A percentile compares a stretch with the other conserved stretches of the same genome.
Conservation (phyloP, 1,140 invertebrate genomes). For the Ladona fulva region DNA sequence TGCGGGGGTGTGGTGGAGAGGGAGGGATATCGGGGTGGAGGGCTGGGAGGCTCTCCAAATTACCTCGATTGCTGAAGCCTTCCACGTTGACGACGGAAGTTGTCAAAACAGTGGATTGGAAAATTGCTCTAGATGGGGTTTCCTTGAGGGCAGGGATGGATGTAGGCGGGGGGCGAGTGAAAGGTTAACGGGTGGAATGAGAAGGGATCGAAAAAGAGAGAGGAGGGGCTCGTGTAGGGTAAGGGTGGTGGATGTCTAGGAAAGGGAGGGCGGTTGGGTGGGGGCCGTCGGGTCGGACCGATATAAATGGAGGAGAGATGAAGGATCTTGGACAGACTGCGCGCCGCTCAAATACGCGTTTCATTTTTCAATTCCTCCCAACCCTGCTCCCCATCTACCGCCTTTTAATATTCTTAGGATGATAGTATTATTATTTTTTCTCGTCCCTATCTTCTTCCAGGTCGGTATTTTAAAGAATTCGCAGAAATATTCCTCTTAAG, state of each 20-base stretch:
- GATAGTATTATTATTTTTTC: no score
- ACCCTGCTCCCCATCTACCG: not conserved
- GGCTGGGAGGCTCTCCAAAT: not conserved
- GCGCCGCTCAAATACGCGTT: not conserved
- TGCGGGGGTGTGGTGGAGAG: not conserved
- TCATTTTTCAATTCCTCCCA: slow-evolving; percentile 4
- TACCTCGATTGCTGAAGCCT: slow-evolving; percentile 3
- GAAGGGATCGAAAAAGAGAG: not conserved
- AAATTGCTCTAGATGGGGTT: slow-evolving; percentile 9
- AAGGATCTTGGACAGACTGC: not conserved
- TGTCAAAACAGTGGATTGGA: slow-evolving; percentile 9
- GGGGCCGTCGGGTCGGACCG: not conserved
- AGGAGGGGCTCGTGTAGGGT: not conserved
- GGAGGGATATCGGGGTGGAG: not conserved
- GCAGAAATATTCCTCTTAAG: no score
- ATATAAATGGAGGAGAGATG: not conserved
- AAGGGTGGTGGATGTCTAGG: not conserved
- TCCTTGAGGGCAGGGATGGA: not conserved
- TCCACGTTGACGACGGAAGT: slow-evolving; percentile 6
- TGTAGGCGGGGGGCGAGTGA: not conserved
- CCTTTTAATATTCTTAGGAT: no score
- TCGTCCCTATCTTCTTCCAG: no score
- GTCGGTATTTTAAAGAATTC: no score
- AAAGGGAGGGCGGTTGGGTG: not conserved
- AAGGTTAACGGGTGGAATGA: not conserved